Percentiles rank a stretch among this genome's conserved stretches.
Evolutionary conservation across 2,113 vertebrate genomes (phyloP).

Genomic region (Delphinapterus leucas): DNA sequence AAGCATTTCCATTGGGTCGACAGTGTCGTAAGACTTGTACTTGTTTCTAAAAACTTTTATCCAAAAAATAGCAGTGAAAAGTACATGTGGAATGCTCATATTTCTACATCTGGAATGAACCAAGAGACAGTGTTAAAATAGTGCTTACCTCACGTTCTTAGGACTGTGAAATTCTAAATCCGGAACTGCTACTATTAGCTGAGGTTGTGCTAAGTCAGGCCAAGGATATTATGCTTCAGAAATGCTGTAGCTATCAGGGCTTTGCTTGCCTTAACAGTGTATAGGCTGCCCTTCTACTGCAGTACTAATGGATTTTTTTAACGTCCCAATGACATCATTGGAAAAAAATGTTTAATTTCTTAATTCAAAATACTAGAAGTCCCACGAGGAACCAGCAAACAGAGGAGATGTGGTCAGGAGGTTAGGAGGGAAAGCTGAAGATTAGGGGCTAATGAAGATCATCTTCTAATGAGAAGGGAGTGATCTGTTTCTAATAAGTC

Average conservation of each 20-base stretch:
- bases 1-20: not conserved
- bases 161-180: not conserved
- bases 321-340: not conserved
- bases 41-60: not conserved
- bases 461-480: not conserved
- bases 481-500: not conserved
- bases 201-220: not conserved
- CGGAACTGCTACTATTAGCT: not conserved
- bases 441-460: not conserved
- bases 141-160: not conserved
- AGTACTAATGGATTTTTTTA: not conserved
- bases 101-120: not conserved
- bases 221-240: not conserved
- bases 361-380: not conserved
- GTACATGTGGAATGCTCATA: not conserved
- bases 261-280: not conserved
- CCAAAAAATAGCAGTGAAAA: not conserved
- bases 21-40: not conserved
- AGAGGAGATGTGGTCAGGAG: not conserved
- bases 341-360: not conserved
- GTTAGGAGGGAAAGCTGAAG: no score
- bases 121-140: not conserved
- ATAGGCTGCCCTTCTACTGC: not conserved
- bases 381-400: not conserved
- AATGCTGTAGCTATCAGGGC: accelerated